Percentiles rank a stretch among this genome's conserved stretches.
phyloP scores from a whole-genome alignment of 2,113 vertebrate genomes.

The Odobenus rosmarus region DNA sequence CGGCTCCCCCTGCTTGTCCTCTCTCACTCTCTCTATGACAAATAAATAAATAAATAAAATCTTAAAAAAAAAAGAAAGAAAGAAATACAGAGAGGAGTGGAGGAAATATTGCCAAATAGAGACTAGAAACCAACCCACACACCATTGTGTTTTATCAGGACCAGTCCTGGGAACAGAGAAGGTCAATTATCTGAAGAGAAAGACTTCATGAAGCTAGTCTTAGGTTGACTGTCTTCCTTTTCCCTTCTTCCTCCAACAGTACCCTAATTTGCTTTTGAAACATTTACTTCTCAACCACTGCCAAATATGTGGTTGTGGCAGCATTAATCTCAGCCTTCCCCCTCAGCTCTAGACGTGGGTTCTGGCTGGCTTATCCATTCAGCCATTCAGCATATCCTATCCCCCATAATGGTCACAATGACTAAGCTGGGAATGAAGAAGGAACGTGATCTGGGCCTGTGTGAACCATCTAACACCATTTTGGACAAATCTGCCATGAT shows the following conservation, averaged over 20 bases:
- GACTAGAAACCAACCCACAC: background rate
- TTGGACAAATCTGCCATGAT: background rate
- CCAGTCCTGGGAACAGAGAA: background rate
- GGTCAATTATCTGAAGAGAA: background rate
- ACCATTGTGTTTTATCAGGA: background rate
- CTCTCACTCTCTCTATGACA: too few relatives aligned
- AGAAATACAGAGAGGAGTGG: background rate
- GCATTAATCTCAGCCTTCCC: background rate
- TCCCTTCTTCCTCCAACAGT: background rate
- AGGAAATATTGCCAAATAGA: background rate
- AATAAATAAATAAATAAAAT: too few relatives aligned
- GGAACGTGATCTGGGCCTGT: background rate
- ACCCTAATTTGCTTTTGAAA: background rate
- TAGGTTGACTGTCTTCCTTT: background rate
- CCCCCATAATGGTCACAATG: too few relatives aligned
- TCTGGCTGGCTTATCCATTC: background rate
- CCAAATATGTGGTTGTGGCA: background rate
- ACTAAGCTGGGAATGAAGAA: background rate
- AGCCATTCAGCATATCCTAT: too few relatives aligned
- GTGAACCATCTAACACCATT: background rate
- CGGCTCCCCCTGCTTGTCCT: too few relatives aligned
- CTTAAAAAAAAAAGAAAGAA: too few relatives aligned
- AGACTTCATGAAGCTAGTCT: background rate
- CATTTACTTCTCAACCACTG: background rate
- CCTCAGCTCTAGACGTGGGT: background rate